Evolutionary conservation across 2,113 vertebrate genomes (phyloP), one percentile per base, ranked within the genome.

Genomic region (Electrona antarctica): DNA sequence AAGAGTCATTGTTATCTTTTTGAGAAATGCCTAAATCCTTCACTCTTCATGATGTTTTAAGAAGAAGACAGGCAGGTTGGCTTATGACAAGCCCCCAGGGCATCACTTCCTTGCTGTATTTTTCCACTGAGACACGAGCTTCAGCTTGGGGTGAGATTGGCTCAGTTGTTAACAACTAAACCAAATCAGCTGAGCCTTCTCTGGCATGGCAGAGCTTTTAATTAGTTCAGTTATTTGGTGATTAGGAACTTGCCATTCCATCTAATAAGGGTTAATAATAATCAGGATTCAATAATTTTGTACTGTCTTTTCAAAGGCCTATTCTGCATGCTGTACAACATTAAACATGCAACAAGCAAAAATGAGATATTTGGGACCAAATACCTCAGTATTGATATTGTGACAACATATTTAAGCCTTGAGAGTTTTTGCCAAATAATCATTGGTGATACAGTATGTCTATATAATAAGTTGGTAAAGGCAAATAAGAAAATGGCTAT

Each of bases 81-180:
- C 67, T 76, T 55, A 7, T 84, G 78, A 80, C 54, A 80, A 68
- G 60, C 58, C 12, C 66, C 58, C 51, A 64, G 59, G 60, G 55
- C 72, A 51, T 52, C 70, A 83, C 80, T 82, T 82, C 80, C 55
- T 6, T 72, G 55, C 72, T 79, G 89, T 89, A 84, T 59, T 91
- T 91, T 88, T 89, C 89, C 88, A 91, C 87, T 86, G 67, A 83
- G 78, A 76, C 73, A 69, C 47, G 64, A 58, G 73, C 47, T 41
- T 41, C 33, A 54, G 79, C 69, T 74, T 60, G 61, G 56, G 66
- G 80, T 69, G 56, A 84, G 80, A 88, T 87, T 87, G 83, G 76
- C 64, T 58, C 74, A 78, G 74, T 82, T 78, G 80, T 75, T 85
- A 81, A 79, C 78, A 83, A 85, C 80, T 86, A 87, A 90, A 87